A percentile compares a stretch with the other conserved stretches of the same genome.
Evolutionary conservation across 2,113 vertebrate genomes (phyloP).

Genomic region (Procapra przewalskii): DNA sequence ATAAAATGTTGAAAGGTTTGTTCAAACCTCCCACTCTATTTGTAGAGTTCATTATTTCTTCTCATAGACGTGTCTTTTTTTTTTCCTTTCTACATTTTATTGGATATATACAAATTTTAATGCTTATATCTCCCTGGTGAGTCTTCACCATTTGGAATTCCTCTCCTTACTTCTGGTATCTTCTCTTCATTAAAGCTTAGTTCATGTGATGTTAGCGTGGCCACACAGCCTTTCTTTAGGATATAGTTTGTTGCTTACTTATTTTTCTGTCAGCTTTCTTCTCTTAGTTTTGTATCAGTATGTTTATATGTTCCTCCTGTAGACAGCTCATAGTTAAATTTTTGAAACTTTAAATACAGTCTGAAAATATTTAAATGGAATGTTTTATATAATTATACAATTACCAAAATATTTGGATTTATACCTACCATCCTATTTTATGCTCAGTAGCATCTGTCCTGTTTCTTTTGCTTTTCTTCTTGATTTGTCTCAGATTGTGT

Average conservation of each 20-base stretch:
- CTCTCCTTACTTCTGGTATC: not conserved
- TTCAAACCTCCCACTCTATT: not conserved
- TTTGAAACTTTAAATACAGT: not conserved
- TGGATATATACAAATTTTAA: not conserved
- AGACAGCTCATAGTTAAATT: not conserved
- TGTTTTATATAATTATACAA: not conserved
- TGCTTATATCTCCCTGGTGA: not conserved
- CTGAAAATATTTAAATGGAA: not conserved
- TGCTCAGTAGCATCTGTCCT: not conserved
- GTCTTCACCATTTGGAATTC: not conserved
- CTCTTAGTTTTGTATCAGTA: not conserved
- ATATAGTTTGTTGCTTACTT: not conserved
- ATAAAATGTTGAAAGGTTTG: not conserved
- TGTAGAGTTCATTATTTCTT: not conserved
- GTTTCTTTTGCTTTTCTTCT: not conserved
- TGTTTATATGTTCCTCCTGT: not conserved
- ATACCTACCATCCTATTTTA: not conserved
- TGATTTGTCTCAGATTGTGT: not conserved
- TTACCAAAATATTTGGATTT: not conserved
- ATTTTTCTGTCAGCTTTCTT: not conserved
- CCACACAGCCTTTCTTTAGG: not conserved
- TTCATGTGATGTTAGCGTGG: not conserved
- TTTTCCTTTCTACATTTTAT: not conserved
- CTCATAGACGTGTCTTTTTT: not conserved
- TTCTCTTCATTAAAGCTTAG: not conserved